Evolutionary conservation across 2,113 vertebrate genomes (phyloP).

Genomic region (human (Homo sapiens)): GRCh38 chr19:32177501-32178000

Average conservation of each 20-base stretch:
- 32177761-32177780: background rate
- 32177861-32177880: background rate
- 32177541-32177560: too few species aligned
- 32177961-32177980: background rate
- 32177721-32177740: background rate
- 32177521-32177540: too few species aligned
- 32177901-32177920: background rate
- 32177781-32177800: background rate
- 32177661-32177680: too few species aligned
- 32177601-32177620: too few species aligned
- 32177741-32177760: background rate
- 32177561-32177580: too few species aligned
- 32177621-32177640: too few species aligned
- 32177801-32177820: background rate
- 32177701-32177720: background rate
- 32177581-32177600: too few species aligned
- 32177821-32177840: background rate
- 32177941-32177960: background rate
- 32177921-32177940: accelerated
- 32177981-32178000: background rate
- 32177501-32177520: too few species aligned
- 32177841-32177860: background rate
- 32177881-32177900: background rate
- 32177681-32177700: too few species aligned
- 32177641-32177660: too few species aligned